phyloP scores from a whole-genome alignment of 2,888 invertebrate species.

The Epistrophe grossulariae region DNA sequence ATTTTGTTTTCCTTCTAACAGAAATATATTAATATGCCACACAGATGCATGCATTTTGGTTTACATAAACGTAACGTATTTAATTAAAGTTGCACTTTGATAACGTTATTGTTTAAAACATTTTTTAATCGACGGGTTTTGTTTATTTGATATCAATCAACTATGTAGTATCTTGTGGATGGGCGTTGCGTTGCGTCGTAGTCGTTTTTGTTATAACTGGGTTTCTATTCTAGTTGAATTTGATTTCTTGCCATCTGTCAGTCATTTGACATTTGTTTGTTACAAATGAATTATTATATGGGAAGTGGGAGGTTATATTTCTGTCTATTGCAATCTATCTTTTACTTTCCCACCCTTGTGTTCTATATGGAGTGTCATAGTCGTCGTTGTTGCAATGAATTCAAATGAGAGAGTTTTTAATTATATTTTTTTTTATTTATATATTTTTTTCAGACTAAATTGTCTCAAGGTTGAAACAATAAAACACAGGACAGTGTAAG shows the following conservation, averaged over 20 bases:
- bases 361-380: constrained; percentile 23
- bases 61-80: constrained; percentile 59
- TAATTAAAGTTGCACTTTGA: constrained; percentile 45
- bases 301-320: constrained; percentile 43
- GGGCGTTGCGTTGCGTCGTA: constrained; percentile 21
- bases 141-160: constrained; percentile 38
- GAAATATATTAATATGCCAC: constrained; percentile 56
- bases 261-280: constrained; percentile 49
- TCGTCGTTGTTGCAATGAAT: constrained; percentile 51
- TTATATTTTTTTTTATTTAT: constrained; percentile 27
- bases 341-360: constrained; percentile 54
- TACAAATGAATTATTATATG: constrained; percentile 45
- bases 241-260: constrained; percentile 65
- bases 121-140: constrained; percentile 40
- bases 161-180: background rate
- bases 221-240: constrained; percentile 38
- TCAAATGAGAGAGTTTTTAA: constrained; percentile 60
- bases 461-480: constrained; percentile 68
- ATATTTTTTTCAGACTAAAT: constrained; percentile 14
- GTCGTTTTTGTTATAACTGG: constrained; percentile 6
- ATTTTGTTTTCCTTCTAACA: constrained; percentile 17
- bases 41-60: constrained; percentile 52
- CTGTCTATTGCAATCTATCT: constrained; percentile 24
- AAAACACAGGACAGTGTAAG: constrained; percentile 29
- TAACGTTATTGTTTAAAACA: constrained; percentile 40